These are phyloP conservation scores for Zelostemma sp. DNA, from an alignment of 1,140 invertebrate species.

Conservation along the genomic window DNA sequence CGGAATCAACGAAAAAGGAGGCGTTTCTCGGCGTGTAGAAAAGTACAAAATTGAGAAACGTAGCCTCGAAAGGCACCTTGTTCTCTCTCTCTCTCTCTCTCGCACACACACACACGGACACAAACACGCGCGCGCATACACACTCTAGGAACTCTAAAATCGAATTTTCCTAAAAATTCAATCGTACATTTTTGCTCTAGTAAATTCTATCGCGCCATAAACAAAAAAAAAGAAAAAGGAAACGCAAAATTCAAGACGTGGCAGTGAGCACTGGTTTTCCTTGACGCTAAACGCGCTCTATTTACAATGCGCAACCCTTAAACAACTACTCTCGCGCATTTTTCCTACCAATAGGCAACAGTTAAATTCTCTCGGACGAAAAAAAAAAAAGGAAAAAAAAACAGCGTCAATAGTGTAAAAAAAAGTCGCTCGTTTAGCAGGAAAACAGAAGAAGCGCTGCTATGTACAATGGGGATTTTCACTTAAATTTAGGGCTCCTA, in stretches of 20 bases:
- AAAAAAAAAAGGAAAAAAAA: too few species aligned
- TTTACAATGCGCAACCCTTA: neutral
- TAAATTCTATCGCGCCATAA: too few species aligned
- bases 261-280: constrained; percentile 47
- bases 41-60: constrained; percentile 9
- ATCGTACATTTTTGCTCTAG: constrained; percentile 3
- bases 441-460: too few species aligned
- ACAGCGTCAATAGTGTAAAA: too few species aligned
- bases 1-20: neutral
- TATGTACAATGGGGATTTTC: too few species aligned
- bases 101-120: too few species aligned
- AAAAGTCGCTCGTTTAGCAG: too few species aligned
- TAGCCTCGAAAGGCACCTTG: constrained; percentile 2
- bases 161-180: neutral
- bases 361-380: neutral
- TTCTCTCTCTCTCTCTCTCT: too few species aligned
- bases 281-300: neutral
- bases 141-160: constrained; percentile 3
- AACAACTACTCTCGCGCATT: neutral
- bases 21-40: neutral
- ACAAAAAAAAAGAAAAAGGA: too few species aligned
- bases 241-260: constrained; percentile 30
- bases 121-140: too few species aligned
- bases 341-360: neutral
- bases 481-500: too few species aligned